Evolutionary conservation across 2,113 vertebrate genomes (phyloP).

Genomic region (Sula dactylatra): DNA sequence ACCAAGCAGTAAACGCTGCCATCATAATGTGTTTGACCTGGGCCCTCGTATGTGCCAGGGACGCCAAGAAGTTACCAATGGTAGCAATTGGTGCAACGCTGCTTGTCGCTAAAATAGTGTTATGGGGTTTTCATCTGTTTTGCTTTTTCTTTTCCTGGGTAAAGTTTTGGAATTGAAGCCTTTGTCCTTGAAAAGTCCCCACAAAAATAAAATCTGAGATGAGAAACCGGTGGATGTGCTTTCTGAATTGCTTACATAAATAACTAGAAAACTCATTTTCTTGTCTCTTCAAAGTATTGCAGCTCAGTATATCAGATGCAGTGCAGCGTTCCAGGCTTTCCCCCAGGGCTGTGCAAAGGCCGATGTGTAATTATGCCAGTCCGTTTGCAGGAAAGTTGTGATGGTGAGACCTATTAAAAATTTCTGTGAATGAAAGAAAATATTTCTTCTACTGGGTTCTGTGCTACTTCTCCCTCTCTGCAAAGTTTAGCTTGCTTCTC

Average conservation of each 20-base stretch:
- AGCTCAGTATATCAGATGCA: neutral
- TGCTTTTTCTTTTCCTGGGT: neutral
- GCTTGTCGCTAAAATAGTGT: neutral
- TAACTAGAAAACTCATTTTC: conserved; percentile 61
- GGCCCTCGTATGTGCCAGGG: neutral
- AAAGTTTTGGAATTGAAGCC: neutral
- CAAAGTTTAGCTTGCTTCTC: neutral
- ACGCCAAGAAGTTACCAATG: neutral
- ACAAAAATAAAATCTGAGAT: conserved; percentile 23
- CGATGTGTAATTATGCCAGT: neutral
- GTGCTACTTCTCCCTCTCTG: neutral
- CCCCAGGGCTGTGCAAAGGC: neutral
- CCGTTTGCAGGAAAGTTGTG: neutral
- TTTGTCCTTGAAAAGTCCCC: conserved; percentile 42
- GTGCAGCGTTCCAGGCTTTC: neutral
- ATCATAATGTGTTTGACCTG: fast-evolving
- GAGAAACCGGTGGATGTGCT: neutral
- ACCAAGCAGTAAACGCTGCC: neutral
- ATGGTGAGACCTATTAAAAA: neutral
- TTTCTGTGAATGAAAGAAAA: neutral
- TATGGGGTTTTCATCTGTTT: neutral
- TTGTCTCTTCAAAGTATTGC: neutral
- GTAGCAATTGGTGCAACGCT: neutral
- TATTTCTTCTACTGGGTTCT: neutral
- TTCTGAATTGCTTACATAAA: conserved; percentile 59